Percentiles rank a stretch among this genome's conserved stretches.
phyloP scores from a whole-genome alignment of 2,888 invertebrate species.

The Drosophila koepferae region DNA sequence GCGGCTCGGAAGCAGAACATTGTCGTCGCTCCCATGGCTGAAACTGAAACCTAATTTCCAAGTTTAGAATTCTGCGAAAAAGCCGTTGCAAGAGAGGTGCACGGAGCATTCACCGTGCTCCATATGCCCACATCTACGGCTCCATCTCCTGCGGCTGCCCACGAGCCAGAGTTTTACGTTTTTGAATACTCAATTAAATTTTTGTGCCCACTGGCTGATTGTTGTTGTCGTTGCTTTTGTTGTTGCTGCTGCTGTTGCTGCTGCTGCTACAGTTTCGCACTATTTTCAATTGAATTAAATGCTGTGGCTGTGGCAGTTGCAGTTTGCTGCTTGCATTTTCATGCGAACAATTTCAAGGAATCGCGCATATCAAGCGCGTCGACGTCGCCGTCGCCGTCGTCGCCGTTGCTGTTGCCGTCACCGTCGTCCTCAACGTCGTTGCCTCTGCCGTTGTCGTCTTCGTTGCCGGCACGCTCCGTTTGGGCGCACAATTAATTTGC shows the following conservation, averaged over 20 bases:
- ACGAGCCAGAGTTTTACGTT: conserved; percentile 63
- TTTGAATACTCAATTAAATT: conserved; percentile 81
- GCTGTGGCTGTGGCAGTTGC: conserved; percentile 38
- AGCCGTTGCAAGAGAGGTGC: conserved; percentile 55
- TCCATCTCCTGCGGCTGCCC: conserved; percentile 17
- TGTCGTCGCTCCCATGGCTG: conserved; percentile 53
- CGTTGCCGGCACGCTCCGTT: conserved; percentile 83
- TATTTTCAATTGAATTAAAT: conserved; percentile 82
- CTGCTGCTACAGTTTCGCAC: conserved; percentile 71
- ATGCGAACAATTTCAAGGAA: conserved; percentile 84
- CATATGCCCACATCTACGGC: conserved; percentile 25
- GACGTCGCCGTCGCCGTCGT: conserved; percentile 68
- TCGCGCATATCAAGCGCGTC: conserved; percentile 85
- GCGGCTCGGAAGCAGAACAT: conserved; percentile 59
- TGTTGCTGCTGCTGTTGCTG: conserved; percentile 14
- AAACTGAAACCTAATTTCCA: conserved; percentile 80
- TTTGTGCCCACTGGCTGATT: conserved; percentile 61
- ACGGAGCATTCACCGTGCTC: conserved; percentile 10
- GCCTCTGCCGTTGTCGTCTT: conserved; percentile 20
- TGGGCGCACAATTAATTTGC: conserved; percentile 84
- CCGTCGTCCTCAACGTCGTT: conserved; percentile 15
- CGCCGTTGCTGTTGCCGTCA: conserved; percentile 4
- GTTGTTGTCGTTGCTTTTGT: conserved; percentile 30
- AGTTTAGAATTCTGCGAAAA: conserved; percentile 80
- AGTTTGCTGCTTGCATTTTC: conserved; percentile 66